Evolutionary conservation across 2,888 invertebrate species (phyloP), one percentile per base, ranked within the genome.

Genomic region (Stegophylla sp.): DNA sequence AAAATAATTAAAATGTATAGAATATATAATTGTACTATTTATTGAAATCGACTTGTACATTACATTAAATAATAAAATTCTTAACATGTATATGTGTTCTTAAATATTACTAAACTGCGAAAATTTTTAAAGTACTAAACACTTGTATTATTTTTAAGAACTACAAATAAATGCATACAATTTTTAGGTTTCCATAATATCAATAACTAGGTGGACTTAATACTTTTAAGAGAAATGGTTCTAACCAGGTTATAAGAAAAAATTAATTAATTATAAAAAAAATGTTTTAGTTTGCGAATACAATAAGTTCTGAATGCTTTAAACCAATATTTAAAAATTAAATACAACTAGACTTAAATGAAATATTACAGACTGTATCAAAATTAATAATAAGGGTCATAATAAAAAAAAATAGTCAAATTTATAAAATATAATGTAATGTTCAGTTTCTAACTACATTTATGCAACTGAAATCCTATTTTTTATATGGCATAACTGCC

Each of bases 301-400:
- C 12, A 53, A 71, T n/a, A 71, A 34, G 17, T 28, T n/a, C 28
- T 69, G n/a, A 48, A 51, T 28, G n/a, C 53, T 53, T 20, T 4
- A 53, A 17, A 3, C 15, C 3, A 43, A 43, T n/a, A 53, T 53
- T 7, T 41, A 53, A 51, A 71, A 20, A 51, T 51, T 23, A 69
- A 51, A 51, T 69, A 69, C 23, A 69, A 53, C 71, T 3, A 53
- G 53, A 71, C 28, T 20, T 71, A 34, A 71, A 34, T 53, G 34
- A 28, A 53, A 51, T 13, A 53, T 48, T 9, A 43, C 7, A 9
- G 7, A n/a, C 51, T 0, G 12, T 34, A 28, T 69, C 17, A 26
- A 26, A 26, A 67, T 28, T n/a, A 9, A 48, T 26, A 26, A 67
- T 0, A 20, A 41, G 20, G 1, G 28, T 28, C n/a, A n/a, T n/a